Conservation (phyloP, 2,797 vertebrate species). For the Holocentrus rufus region DNA sequence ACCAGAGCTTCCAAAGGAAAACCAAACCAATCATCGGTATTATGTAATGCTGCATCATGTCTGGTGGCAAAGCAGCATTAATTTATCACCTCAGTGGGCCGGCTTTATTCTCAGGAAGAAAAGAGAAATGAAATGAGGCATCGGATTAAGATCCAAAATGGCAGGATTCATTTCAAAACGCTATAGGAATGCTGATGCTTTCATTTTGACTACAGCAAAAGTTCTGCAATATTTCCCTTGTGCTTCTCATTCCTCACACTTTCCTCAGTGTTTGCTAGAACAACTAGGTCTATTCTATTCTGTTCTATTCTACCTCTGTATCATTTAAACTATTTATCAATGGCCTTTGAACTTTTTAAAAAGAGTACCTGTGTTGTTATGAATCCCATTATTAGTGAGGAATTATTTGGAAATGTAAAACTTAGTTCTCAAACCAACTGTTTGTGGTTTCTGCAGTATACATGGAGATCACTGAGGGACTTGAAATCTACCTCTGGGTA, state of each 20-base stretch:
- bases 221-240: neutral
- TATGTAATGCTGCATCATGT: constrained; percentile 61
- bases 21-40: constrained; percentile 56
- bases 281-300: neutral
- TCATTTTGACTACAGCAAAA: neutral
- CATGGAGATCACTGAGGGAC: too few relatives aligned
- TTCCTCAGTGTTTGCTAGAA: neutral
- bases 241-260: too few relatives aligned
- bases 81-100: constrained; percentile 64
- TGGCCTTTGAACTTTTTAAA: constrained; percentile 8
- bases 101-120: constrained; percentile 36
- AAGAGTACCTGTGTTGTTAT: constrained; percentile 14
- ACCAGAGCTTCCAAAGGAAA: constrained; percentile 53
- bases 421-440: too few relatives aligned
- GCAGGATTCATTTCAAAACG: constrained; percentile 42
- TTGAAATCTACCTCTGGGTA: constrained; percentile 3
- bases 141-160: constrained; percentile 53
- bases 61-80: constrained; percentile 55
- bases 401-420: constrained; percentile 11
- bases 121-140: constrained; percentile 35
- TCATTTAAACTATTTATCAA: neutral
- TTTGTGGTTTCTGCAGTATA: too few relatives aligned
- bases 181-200: constrained; percentile 16
- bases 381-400: constrained; percentile 5
- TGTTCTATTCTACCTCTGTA: neutral